These are phyloP conservation scores for Limnodromus scolopaceus DNA, from an alignment of 2,797 vertebrate species.

Conservation along the genomic window DNA sequence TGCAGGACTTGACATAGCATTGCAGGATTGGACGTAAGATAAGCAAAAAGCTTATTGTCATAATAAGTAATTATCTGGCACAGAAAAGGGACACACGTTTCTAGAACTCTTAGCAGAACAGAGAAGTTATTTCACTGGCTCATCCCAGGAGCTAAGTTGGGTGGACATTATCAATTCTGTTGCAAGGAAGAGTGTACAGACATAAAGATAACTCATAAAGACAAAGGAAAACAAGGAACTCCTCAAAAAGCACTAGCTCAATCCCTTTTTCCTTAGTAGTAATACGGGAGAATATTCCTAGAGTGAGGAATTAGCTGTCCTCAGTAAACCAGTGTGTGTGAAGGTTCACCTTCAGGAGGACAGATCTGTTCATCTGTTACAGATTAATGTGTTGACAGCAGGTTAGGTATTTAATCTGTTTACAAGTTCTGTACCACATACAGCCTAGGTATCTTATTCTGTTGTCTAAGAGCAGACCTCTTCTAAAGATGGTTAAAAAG, in stretches of 20 bases:
- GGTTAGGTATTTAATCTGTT: neutral
- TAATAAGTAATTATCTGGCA: neutral
- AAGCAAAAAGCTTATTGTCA: neutral
- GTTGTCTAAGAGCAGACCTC: neutral
- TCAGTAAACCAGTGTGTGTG: neutral
- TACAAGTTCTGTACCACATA: neutral
- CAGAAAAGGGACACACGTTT: neutral
- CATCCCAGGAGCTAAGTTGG: neutral
- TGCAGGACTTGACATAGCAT: neutral
- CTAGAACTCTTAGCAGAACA: neutral
- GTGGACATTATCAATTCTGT: neutral
- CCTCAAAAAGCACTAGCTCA: neutral
- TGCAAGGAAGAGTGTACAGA: neutral
- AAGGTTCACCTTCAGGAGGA: neutral
- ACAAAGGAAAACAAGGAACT: neutral
- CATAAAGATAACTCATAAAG: neutral
- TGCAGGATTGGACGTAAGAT: neutral
- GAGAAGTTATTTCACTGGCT: neutral
- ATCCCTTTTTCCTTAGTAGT: neutral
- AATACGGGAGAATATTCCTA: neutral
- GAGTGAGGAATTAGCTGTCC: neutral
- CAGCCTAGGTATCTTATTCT: neutral
- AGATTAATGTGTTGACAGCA: neutral
- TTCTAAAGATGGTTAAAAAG: neutral
- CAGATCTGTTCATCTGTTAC: neutral